Evolutionary conservation across 2,888 invertebrate genomes (phyloP).

Genomic region (Charanyca ferruginea): DNA sequence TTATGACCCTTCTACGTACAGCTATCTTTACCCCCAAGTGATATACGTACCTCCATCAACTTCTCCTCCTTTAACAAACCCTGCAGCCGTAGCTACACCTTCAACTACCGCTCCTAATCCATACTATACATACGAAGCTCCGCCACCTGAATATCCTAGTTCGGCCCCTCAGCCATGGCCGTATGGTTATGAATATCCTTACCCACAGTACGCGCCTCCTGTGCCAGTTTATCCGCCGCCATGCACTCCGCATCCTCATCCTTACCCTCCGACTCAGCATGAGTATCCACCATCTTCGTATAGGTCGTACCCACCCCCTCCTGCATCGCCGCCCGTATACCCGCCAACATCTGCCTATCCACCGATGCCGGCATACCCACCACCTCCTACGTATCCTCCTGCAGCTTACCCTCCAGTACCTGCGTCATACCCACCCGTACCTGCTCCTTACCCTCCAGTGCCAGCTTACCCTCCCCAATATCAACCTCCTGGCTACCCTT

Average conservation of each 20-base stretch:
- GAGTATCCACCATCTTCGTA: conserved; percentile 52
- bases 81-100: conserved; percentile 57
- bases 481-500: conserved; percentile 30
- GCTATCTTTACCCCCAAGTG: conserved; percentile 66
- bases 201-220: conserved; percentile 55
- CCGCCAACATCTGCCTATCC: conserved; percentile 50
- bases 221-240: conserved; percentile 54
- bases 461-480: conserved; percentile 41
- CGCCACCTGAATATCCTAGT: conserved; percentile 49
- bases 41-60: conserved; percentile 73
- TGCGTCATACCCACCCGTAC: conserved; percentile 33
- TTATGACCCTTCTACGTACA: conserved; percentile 67
- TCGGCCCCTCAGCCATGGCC: conserved; percentile 28
- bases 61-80: conserved; percentile 55
- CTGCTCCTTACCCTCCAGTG: conserved; percentile 46
- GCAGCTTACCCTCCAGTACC: conserved; percentile 45
- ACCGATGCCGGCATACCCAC: conserved; percentile 53
- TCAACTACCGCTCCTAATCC: conserved; percentile 30
- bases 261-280: conserved; percentile 50
- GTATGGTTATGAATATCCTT: conserved; percentile 45
- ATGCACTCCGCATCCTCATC: conserved; percentile 57
- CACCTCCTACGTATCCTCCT: conserved; percentile 46
- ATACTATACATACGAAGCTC: conserved; percentile 46
- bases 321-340: conserved; percentile 32
- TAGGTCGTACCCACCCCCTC: conserved; percentile 31